Evolutionary conservation across 2,113 vertebrate species (phyloP), one percentile per base, ranked within the genome.

Genomic region (Crotalus viridis): DNA sequence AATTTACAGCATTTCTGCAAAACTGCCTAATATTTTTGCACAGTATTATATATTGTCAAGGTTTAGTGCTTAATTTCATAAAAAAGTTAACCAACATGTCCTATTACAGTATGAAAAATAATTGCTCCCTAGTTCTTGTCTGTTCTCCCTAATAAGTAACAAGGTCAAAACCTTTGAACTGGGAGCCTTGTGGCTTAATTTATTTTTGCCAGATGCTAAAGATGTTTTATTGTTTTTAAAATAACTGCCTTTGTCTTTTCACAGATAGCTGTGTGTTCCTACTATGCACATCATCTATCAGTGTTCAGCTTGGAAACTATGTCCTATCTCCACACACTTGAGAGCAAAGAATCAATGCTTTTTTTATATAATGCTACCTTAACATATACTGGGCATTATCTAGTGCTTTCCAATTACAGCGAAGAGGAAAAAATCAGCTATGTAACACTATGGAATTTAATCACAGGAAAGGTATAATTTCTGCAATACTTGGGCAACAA

Each of bases 251-350:
- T 54, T 43, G 13, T 52, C 8, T 89, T 15, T 92, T 19, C 46
- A 15, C 81, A 97, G 97, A 94, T 97, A 55, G 92, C 95, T 19
- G 94, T 97, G 92, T 97, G 97, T 93, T 98, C 97, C 33, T 96
- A 96, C 21, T 95, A 97, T 0, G 39, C 91, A 17, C 96, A 97
- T 92, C 96, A 96, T 87, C 92, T 97, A 24, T 93, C 94, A 7
- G 96, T 97, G 15, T 96, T 98, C 94, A 95, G 93, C 88, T 21
- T 98, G 93, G 88, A 93, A 56, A 94, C 93, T 13, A 95, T 95
- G 46, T 95, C 96, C 51, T 97, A 98, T 46, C 46, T 97, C 64
- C 43, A 74, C 74, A 96, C 94, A 9, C 96, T 97, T 85, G 95
- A 97, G 95, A 97, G 95, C 89, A 91, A 87, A 24, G 94, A 88